These are phyloP conservation scores for Paratrypauchen microcephalus DNA, from an alignment of 2,797 vertebrate genomes.

Conservation along the genomic window DNA sequence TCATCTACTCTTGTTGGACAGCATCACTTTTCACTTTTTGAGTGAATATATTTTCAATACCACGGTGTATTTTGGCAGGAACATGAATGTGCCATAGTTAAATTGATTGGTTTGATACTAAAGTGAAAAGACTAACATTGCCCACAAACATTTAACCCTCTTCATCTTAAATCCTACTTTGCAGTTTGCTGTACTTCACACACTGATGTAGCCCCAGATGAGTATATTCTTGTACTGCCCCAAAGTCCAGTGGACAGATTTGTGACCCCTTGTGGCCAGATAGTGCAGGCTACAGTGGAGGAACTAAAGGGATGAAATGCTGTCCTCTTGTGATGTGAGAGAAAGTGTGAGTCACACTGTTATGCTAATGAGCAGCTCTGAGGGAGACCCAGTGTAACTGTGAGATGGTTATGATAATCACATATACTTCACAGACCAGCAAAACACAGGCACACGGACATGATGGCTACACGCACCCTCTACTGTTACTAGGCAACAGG, in stretches of 20 bases:
- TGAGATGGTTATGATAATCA: constrained; percentile 75
- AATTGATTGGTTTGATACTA: too few species aligned
- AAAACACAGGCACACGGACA: constrained; percentile 37
- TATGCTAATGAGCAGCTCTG: constrained; percentile 62
- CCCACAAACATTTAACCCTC: too few species aligned
- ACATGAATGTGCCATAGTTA: too few species aligned
- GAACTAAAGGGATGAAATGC: background rate
- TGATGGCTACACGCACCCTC: constrained; percentile 61
- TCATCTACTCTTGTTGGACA: too few species aligned
- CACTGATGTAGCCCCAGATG: background rate
- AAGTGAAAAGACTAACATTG: too few species aligned
- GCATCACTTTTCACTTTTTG: too few species aligned
- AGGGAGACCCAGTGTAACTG: constrained; percentile 68
- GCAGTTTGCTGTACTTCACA: background rate
- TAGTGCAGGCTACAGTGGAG: background rate
- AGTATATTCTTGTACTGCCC: background rate
- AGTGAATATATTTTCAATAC: too few species aligned
- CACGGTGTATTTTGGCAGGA: too few species aligned
- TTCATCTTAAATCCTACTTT: too few species aligned
- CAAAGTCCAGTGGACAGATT: background rate
- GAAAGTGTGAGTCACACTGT: constrained; percentile 37
- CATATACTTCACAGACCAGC: constrained; percentile 53
- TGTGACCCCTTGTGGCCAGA: constrained; percentile 3
- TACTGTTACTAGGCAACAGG: constrained; percentile 76
- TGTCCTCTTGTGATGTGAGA: background rate